A percentile compares a stretch with the other conserved stretches of the same genome.
phyloP scores from a whole-genome alignment of 2,888 invertebrate species.

The Yponomeuta malinellus region DNA sequence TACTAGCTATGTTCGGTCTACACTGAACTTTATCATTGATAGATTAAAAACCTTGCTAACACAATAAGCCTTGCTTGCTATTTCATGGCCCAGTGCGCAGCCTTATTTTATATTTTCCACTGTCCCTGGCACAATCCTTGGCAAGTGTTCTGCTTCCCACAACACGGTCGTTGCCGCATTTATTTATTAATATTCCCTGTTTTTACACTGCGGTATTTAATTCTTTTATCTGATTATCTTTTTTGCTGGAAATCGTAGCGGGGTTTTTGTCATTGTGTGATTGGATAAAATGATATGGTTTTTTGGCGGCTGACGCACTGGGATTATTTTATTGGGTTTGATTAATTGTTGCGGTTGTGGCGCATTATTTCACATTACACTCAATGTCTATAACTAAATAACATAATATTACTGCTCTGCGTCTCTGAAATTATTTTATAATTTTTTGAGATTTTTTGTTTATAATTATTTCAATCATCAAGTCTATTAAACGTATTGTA shows the following conservation, averaged over 20 bases:
- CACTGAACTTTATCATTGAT: too few species aligned
- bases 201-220: constrained; percentile 50
- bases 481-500: too few species aligned
- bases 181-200: constrained; percentile 38
- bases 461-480: too few species aligned
- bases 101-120: constrained; percentile 1
- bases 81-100: neutral
- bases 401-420: too few species aligned
- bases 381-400: too few species aligned
- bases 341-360: too few species aligned
- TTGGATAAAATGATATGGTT: neutral
- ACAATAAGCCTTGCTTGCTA: neutral
- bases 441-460: too few species aligned
- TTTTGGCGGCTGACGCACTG: neutral
- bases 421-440: too few species aligned
- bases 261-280: neutral
- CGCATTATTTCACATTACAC: too few species aligned
- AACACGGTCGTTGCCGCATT: constrained; percentile 27
- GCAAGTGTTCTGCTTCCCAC: constrained; percentile 62
- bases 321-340: neutral
- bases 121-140: constrained; percentile 15
- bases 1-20: too few species aligned
- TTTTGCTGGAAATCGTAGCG: constrained; percentile 19
- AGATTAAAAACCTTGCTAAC: neutral
- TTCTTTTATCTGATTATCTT: constrained; percentile 72